Evolutionary conservation across 2,888 invertebrate species (phyloP).

Genomic region (Lysandra coridon): DNA sequence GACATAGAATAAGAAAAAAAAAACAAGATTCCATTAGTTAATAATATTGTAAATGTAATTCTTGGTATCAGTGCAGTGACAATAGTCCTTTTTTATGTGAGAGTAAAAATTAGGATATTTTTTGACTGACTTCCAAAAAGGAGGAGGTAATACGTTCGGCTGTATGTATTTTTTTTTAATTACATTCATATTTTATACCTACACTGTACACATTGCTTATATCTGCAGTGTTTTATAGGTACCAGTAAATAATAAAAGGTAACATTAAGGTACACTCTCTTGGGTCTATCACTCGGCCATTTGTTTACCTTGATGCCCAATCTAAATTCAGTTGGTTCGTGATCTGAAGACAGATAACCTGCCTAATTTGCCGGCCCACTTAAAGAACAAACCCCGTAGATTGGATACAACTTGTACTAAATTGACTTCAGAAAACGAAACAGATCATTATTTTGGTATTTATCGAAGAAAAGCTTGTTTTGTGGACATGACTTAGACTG

Average conservation of each 20-base stretch:
- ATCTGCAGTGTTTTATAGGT: neutral
- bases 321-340: slow-evolving; percentile 70
- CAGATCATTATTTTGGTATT: neutral
- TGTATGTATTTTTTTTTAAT: too few relatives aligned
- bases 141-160: too few relatives aligned
- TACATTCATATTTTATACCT: too few relatives aligned
- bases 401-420: slow-evolving; percentile 15
- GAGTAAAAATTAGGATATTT: too few relatives aligned
- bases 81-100: too few relatives aligned
- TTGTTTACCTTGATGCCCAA: slow-evolving; percentile 66
- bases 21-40: too few relatives aligned
- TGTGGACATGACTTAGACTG: neutral
- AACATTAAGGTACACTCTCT: slow-evolving; percentile 9
- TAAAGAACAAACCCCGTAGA: slow-evolving; percentile 12
- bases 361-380: slow-evolving; percentile 21
- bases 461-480: neutral
- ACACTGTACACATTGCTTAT: too few relatives aligned
- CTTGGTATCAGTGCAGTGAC: too few relatives aligned
- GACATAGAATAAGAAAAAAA: too few relatives aligned
- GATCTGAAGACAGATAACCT: slow-evolving; percentile 42
- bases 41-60: too few relatives aligned
- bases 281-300: slow-evolving; percentile 45
- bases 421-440: neutral
- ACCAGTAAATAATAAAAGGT: neutral
- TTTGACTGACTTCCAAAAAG: too few relatives aligned